Evolutionary conservation across 2,888 invertebrate genomes (phyloP).

Genomic region (Siphonodentalium dalli): DNA sequence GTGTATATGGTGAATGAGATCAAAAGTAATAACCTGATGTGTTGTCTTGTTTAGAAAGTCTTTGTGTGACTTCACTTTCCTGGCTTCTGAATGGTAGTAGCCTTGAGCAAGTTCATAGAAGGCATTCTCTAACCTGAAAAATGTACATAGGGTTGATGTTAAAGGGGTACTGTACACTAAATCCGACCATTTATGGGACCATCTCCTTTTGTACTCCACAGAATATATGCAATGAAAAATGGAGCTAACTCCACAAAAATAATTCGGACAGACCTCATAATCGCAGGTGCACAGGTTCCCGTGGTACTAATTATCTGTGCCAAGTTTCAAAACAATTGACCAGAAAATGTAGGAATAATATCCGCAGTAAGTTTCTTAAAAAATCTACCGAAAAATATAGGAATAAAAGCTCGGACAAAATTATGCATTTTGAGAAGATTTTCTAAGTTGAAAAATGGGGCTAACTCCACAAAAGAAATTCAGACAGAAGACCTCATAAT

Average conservation of each 20-base stretch:
- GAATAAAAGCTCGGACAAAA: too few species aligned
- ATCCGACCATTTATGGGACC: not conserved
- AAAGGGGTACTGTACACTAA: not conserved
- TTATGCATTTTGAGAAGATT: too few species aligned
- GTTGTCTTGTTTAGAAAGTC: constrained; percentile 90
- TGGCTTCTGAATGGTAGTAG: constrained; percentile 89
- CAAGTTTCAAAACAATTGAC: too few species aligned
- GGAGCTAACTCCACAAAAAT: not conserved
- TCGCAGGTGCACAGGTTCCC: too few species aligned
- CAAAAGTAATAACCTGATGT: constrained; percentile 72
- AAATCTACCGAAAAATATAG: too few species aligned
- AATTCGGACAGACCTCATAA: not conserved
- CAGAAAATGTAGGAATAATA: too few species aligned
- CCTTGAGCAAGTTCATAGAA: constrained; percentile 91
- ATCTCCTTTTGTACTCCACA: not conserved
- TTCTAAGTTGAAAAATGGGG: too few species aligned
- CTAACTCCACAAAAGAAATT: too few species aligned
- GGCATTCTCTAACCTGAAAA: constrained; percentile 83
- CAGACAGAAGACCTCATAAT: too few species aligned
- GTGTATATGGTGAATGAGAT: not conserved
- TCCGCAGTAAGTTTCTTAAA: too few species aligned
- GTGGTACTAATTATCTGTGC: too few species aligned
- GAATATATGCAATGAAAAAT: not conserved
- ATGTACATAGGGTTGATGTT: not conserved
- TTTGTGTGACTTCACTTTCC: constrained; percentile 82